Evolutionary conservation across 2,113 vertebrate species (phyloP), one percentile per base, ranked within the genome.

Genomic region (Pantherophis guttatus): DNA sequence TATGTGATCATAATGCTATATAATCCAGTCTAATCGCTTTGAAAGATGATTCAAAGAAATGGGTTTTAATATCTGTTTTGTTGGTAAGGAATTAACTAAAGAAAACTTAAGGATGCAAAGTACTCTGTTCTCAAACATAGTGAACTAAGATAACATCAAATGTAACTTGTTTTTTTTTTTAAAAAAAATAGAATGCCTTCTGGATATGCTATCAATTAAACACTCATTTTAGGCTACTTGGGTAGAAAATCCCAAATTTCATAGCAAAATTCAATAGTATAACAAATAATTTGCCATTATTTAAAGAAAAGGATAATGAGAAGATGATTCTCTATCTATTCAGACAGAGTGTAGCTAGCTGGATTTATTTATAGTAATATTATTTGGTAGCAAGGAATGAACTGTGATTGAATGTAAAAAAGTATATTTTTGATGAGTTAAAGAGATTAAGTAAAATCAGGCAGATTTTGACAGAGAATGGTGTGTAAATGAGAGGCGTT

Each of bases 401-500:
- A 97, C 96, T 95, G 95, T 97, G 97, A 96, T 94, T 95, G 94
- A 98, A 98, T 98, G 96, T 96, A 97, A 98, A 98, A 98, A 98
- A 97, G 96, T 97, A 97, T 97, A 96, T 98, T 98, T 97, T 98
- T 97, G 98, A 98, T 98, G 97, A 98, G 97, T 97, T 98, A 97
- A 97, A 98, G 97, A 98, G 98, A 97, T 98, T 98, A 98, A 97
- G 96, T 97, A 98, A 98, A 98, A 98, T 97, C 97, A 91, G 97
- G 97, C 97, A 94, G 97, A 98, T 98, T 98, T 97, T 97, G 97
- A 98, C 98, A 98, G 98, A 98, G 98, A 98, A 98, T 98, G 97
- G 98, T 98, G 98, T 98, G 98, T 98, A 98, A 98, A 98, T 97
- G 98, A 99, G 98, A 98, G 97, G 98, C 97, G 97, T 98, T 98